Conservation (phyloP, 2,888 invertebrate genomes). For the Chaitophorus viminalis region DNA sequence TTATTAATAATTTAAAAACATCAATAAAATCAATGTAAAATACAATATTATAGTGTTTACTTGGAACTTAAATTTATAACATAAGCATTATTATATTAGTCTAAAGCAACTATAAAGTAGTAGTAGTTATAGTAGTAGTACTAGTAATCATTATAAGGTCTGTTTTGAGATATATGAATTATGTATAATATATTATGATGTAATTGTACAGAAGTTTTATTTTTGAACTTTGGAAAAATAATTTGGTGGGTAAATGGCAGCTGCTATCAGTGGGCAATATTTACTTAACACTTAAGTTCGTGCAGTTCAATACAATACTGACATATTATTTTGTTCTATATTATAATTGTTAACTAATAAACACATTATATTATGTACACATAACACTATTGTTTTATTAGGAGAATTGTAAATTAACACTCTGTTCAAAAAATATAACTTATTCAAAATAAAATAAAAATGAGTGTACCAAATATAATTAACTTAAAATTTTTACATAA, state of each 20-base stretch:
- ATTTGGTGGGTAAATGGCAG: background rate
- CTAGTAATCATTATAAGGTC: background rate
- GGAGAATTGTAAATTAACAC: constrained; percentile 16
- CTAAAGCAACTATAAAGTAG: constrained; percentile 36
- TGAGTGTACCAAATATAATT: constrained; percentile 36
- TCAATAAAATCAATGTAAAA: constrained; percentile 38
- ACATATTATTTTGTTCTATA: background rate
- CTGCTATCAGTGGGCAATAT: background rate
- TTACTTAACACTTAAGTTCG: background rate
- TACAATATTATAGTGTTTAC: constrained; percentile 42
- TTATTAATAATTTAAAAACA: constrained; percentile 38
- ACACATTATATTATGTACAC: background rate
- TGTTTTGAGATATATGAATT: background rate
- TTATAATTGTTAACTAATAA: background rate
- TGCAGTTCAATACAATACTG: background rate
- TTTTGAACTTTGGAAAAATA: background rate
- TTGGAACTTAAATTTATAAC: constrained; percentile 38
- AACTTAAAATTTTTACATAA: constrained; percentile 34
- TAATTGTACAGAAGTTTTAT: background rate
- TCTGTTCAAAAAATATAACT: constrained; percentile 41
- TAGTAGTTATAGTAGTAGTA: constrained; percentile 5
- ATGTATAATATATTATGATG: no score
- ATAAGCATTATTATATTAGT: constrained; percentile 39
- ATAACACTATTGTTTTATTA: constrained; percentile 4
- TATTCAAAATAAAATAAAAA: constrained; percentile 24